phyloP scores from a whole-genome alignment of 2,797 vertebrate genomes.

The Ambastaia sidthimunki region DNA sequence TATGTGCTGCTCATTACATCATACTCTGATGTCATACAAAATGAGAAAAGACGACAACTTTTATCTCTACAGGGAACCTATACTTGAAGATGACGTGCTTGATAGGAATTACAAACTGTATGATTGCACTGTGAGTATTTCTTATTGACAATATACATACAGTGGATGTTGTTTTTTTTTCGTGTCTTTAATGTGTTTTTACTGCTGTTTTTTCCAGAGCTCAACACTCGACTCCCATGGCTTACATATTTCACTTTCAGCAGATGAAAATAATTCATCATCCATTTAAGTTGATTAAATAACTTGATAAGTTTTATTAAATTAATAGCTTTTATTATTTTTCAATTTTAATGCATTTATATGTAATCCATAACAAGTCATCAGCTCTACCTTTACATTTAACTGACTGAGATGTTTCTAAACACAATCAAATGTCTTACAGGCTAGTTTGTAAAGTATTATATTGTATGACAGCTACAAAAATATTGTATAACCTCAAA shows the following conservation, averaged over 20 bases:
- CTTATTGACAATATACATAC: neutral
- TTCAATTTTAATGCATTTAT: neutral
- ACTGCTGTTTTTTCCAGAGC: conserved; percentile 39
- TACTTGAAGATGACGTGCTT: conserved; percentile 20
- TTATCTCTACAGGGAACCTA: conserved; percentile 44
- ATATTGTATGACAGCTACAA: too few relatives aligned
- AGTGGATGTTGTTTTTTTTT: neutral
- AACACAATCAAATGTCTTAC: neutral
- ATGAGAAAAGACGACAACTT: neutral
- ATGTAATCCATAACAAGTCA: too few relatives aligned
- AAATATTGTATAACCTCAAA: too few relatives aligned
- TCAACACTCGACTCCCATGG: neutral
- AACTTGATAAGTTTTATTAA: neutral
- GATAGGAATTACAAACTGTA: conserved; percentile 52
- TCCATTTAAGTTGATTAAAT: neutral
- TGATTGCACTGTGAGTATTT: conserved; percentile 62
- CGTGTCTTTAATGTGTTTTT: neutral
- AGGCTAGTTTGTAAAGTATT: neutral
- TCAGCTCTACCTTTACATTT: too few relatives aligned
- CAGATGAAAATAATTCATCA: neutral
- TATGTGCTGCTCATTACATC: conserved; percentile 48
- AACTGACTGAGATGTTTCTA: too few relatives aligned
- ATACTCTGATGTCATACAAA: neutral
- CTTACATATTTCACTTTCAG: neutral
- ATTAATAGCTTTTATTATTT: neutral